Base-by-base conservation (phyloP, 2,113 vertebrate species). In the Stigmatopora argus region DNA sequence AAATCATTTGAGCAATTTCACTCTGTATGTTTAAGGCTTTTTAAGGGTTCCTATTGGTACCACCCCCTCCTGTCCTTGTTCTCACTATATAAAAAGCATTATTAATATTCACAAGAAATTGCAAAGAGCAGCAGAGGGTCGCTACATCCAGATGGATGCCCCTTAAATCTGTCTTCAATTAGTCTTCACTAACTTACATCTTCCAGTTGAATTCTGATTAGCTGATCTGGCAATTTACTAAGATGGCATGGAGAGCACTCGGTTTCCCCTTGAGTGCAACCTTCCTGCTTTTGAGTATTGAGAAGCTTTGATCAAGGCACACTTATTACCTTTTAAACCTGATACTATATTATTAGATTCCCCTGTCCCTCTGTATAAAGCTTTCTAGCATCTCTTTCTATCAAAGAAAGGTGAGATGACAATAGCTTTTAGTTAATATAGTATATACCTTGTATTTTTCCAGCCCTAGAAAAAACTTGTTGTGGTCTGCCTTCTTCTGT, bases 201-300 rank as follows among this genome's bases (percentile, higher is more conserved):
- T 87, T 89, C 79, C 86, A 77, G 80, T 79, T 82, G 85, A 87
- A 90, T 90, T 86, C 85, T 87, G 88, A 90, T 88, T 69, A 89
- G 86, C 85, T 85, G 78, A 87, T 88, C 79, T 85, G 81, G 82
- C 79, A 84, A 86, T 90, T 90, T 88, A 69, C 77, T 74, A 69
- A 83, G 85, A 59, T 62, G 61, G 75, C 71, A 78, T 86, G 64
- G 76, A 88, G 86, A 85, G 85, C 82, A 86, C 88, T 90, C 83
- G 83, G 84, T 83, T 45, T 60, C 45, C 75, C 65, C 78, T 80
- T 79, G 74, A 86, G 84, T 85, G 83, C 83, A 86, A 80, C 79
- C 75, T 80, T 68, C 69, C 72, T 75, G 80, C 77, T 70, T 88
- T 76, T 80, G 79, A 86, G 83, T 85, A 83, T 83, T 79, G 76